Base-by-base conservation (phyloP, 2,888 invertebrate species). In the Brenthis hecate region DNA sequence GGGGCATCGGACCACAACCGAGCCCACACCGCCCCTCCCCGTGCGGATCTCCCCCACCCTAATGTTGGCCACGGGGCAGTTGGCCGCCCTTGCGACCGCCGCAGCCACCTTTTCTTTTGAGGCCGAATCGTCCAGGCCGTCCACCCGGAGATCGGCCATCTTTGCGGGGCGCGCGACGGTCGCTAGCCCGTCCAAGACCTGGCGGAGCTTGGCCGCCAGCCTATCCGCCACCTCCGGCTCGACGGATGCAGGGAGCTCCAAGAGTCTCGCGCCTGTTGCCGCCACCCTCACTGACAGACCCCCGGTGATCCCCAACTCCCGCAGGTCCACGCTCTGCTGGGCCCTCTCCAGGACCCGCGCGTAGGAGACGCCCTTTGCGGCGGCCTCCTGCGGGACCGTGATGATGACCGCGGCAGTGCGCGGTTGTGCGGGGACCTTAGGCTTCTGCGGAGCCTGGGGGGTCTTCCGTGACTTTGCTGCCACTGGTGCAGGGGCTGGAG, bases 41-140 rank as follows among this genome's bases (percentile, higher is more conserved):
- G 32, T 32, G 32, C 4, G 32, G 32, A 32, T 32, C 32, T 32
- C 32, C 3, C 6, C 4, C 3, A 32, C 32, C 32, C 32, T 2
- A 4, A 32, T 4, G 32, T 2, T 3, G 6, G 32, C 4, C 6
- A 6, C n/a, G 2, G 23, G 2, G 11, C 54, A 57, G 13, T 55
- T 50, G 4, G 53, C 47, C 1, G 13, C 23, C 2, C 14, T 11
- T 1, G 47, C 50, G 5, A 51, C 23, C 6, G 56, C 56, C 16
- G 32, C 6, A 14, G 48, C 13, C 5, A 63, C 14, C 11, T 51
- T n/a, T 3, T 36, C 56, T n/a, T 50, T 62, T 6, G 62, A 32
- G 14, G 19, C 53, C 1, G 62, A 48, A 32, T 66, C 66, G 19
- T 47, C 47, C 32, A 61, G 56, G 48, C 61, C 61, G 61, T 3